These are phyloP conservation scores for Python bivittatus DNA, from an alignment of 2,113 vertebrate species.

Conservation along the genomic window DNA sequence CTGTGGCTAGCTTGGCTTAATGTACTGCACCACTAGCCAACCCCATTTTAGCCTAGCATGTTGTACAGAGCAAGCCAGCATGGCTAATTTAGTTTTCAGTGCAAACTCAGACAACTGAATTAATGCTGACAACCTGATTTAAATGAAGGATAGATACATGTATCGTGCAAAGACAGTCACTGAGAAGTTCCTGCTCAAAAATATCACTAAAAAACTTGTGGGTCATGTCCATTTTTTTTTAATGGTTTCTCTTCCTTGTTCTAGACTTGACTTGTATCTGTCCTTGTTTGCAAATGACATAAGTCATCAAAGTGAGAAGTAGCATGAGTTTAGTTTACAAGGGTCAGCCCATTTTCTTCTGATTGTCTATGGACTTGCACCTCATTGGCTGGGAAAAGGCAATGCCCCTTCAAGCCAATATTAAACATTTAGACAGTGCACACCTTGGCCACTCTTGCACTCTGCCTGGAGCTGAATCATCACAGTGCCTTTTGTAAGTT, in stretches of 20 bases:
- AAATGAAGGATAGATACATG: not conserved
- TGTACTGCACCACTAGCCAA: not conserved
- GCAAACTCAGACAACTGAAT: not conserved
- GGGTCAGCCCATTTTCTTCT: not conserved
- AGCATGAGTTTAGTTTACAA: not conserved
- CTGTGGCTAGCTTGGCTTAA: not conserved
- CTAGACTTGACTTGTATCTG: not conserved
- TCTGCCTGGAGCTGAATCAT: not conserved
- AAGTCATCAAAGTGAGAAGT: not conserved
- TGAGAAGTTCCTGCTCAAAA: not conserved
- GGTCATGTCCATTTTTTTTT: not conserved
- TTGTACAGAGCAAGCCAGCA: not conserved
- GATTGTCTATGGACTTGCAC: not conserved
- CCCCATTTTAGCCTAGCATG: not conserved
- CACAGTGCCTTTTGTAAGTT: not conserved
- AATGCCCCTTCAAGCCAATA: not conserved
- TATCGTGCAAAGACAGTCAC: not conserved
- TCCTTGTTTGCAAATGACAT: not conserved
- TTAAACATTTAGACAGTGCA: not conserved
- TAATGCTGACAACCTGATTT: not conserved
- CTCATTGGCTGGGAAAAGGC: slow-evolving; percentile 4
- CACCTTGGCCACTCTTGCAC: not conserved
- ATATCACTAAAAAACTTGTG: not conserved
- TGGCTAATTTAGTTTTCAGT: not conserved
- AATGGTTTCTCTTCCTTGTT: not conserved